Evolutionary conservation across 2,797 vertebrate species (phyloP), one percentile per base, ranked within the genome.

Genomic region (Micrastur ruficollis): DNA sequence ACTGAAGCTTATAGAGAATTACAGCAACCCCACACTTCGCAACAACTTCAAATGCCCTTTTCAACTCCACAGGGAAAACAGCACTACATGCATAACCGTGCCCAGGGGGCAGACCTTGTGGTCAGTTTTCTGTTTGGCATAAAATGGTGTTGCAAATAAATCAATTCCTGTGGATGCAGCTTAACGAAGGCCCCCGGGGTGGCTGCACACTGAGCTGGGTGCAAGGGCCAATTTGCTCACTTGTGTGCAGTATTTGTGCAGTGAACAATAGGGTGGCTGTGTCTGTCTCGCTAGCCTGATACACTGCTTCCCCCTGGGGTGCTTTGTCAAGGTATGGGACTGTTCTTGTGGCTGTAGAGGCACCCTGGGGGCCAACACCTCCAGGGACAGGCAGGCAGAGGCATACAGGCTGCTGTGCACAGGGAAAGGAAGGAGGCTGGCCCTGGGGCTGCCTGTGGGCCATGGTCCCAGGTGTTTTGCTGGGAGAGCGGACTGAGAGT

Each of bases 221-320:
- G 12, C 15, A 2, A 25, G 26, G 72, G 59, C 42, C 5, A 1
- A 31, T 44, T 4, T 1, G 0, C 23, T 72, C 2, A 0, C 70
- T 53, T 26, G 13, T 26, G 13, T 0, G 0, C 66, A 52, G 44
- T 14, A 2, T 56, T 22, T 66, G 21, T 56, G 44, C 27, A 3
- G 32, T 4, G 31, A 73, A 3, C 7, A 25, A 55, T 4, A 23
- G 34, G 11, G 20, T 55, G 67, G 14, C 49, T 47, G 9, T 5
- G 6, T 55, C 44, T 1, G 0, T 36, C n/a, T 42, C 0, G 0
- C 14, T 19, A 19, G 19, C 36, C 36, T 49, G 13, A 3, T 22
- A 8, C 23, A 16, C 3, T 34, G 6, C 8, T 34, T 68, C 52
- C 7, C 46, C 18, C 25, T 49, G 50, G 6, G 9, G 8, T 46